phyloP scores from a whole-genome alignment of 2,113 vertebrate species.

The Cyanocitta stelleri region DNA sequence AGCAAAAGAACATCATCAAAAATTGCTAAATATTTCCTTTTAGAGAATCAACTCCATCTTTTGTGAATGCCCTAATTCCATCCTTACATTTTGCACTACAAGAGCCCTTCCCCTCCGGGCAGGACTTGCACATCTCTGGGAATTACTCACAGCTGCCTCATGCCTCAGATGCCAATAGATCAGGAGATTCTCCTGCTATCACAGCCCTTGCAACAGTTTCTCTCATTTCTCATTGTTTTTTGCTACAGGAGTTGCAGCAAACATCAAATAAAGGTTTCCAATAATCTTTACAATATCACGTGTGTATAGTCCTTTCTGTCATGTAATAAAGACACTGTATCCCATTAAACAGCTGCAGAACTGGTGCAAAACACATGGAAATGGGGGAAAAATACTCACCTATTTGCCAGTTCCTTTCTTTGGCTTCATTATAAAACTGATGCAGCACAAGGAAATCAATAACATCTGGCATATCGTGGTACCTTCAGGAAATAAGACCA shows the following conservation, averaged over 20 bases:
- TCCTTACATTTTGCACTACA: not conserved
- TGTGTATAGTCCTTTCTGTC: not conserved
- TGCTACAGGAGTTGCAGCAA: not conserved
- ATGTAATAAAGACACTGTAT: not conserved
- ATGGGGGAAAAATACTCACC: constrained; percentile 70
- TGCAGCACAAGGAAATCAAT: constrained; percentile 97
- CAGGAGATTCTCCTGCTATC: not conserved
- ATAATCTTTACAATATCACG: accelerated
- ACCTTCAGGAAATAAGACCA: constrained; percentile 70
- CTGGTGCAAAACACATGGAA: not conserved
- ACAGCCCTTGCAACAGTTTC: not conserved
- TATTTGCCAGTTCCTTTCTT: constrained; percentile 95
- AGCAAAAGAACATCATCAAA: not conserved
- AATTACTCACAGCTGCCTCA: not conserved
- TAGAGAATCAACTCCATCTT: not conserved
- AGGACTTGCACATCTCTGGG: not conserved
- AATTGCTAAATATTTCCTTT: not conserved
- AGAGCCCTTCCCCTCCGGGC: not conserved
- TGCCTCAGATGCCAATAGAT: not conserved
- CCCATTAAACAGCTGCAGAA: not conserved
- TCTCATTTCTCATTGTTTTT: not conserved
- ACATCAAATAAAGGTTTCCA: not conserved
- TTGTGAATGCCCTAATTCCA: not conserved
- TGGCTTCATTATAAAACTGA: constrained; percentile 97
- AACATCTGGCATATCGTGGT: constrained; percentile 99